phyloP scores from a whole-genome alignment of 2,888 invertebrate species.

The Cancer borealis region DNA sequence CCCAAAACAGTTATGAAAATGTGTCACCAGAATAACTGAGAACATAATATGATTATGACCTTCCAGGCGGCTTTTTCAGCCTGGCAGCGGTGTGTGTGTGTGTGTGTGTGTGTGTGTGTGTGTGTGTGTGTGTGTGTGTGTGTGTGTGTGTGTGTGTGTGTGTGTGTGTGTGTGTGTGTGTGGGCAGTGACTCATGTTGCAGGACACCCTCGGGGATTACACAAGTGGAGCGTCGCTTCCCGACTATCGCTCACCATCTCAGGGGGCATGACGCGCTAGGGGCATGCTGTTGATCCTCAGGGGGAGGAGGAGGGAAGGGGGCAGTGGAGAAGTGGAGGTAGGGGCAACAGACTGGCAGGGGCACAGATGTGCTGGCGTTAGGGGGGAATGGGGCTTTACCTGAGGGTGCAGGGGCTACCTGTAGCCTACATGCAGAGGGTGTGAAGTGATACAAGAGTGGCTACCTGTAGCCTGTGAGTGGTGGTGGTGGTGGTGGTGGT shows the following conservation, averaged over 20 bases:
- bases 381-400: neutral
- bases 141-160: neutral
- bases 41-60: neutral
- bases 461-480: conserved; percentile 45
- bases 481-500: neutral
- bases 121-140: neutral
- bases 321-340: neutral
- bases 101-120: neutral
- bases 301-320: neutral
- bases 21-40: neutral
- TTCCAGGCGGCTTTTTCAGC: neutral
- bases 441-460: conserved; percentile 24
- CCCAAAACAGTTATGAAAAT: neutral
- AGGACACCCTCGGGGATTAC: neutral
- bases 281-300: neutral
- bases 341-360: neutral
- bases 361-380: neutral
- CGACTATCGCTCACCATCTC: neutral
- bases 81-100: neutral
- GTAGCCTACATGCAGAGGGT: conserved; percentile 25
- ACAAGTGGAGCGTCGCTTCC: neutral
- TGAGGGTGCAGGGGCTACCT: conserved; percentile 52
- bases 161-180: neutral
- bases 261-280: neutral
- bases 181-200: neutral